These are phyloP conservation scores for Danio choprae DNA, from an alignment of 2,797 vertebrate species.

Conservation along the genomic window DNA sequence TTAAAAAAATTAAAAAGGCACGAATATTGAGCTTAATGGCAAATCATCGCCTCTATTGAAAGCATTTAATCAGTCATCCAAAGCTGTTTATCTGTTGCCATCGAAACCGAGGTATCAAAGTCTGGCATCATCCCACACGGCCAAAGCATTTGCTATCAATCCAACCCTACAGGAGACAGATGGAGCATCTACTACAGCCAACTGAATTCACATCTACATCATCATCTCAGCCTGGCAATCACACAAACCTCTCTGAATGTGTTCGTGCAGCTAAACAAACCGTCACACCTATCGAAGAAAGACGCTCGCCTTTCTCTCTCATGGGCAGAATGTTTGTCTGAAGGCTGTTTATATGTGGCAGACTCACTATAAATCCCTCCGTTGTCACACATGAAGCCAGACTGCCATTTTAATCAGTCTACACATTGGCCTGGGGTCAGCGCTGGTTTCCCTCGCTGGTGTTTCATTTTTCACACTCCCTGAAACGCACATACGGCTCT, in stretches of 20 bases:
- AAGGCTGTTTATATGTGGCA: neutral
- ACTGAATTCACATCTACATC: conserved; percentile 28
- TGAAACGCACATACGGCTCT: conserved; percentile 16
- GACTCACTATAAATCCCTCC: neutral
- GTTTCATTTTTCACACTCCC: neutral
- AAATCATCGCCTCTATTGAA: neutral
- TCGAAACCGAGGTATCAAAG: conserved; percentile 2
- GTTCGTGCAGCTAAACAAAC: conserved; percentile 16
- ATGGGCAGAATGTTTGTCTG: neutral
- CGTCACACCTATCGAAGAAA: neutral
- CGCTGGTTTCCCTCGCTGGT: conserved; percentile 19
- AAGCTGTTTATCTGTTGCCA: conserved; percentile 14
- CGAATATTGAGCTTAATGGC: neutral
- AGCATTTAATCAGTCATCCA: neutral
- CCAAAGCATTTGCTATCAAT: conserved; percentile 17
- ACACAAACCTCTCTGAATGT: conserved; percentile 30
- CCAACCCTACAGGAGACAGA: conserved; percentile 30
- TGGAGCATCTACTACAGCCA: conserved; percentile 34
- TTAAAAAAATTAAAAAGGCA: neutral
- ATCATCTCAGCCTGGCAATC: conserved; percentile 33
- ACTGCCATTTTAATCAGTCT: conserved; percentile 56
- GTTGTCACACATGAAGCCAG: conserved; percentile 32
- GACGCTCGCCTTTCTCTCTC: neutral
- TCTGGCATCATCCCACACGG: neutral
- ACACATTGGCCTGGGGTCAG: conserved; percentile 50